Conservation (phyloP, 2,113 vertebrate species). For the Pelodiscus sinensis region DNA sequence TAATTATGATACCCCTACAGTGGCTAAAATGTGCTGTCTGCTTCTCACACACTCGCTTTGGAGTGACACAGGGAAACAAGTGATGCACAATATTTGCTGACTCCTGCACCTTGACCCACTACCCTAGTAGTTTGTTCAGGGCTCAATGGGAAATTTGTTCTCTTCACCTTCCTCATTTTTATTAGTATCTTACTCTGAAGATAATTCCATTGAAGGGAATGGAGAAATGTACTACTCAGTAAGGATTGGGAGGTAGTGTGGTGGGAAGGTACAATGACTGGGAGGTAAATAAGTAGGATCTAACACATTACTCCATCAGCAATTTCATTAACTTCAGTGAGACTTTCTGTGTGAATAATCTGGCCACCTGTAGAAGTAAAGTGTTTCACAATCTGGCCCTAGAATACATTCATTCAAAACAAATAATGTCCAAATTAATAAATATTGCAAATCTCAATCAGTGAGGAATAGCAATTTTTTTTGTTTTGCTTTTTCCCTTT, state of each 20-base stretch:
- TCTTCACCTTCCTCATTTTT: neutral
- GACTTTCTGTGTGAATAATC: neutral
- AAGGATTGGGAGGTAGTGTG: neutral
- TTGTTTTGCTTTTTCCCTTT: rapidly evolving
- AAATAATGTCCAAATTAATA: rapidly evolving
- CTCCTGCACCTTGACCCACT: neutral
- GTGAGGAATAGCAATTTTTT: neutral
- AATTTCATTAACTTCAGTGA: conserved; percentile 23
- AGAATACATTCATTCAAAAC: neutral
- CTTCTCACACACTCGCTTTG: neutral
- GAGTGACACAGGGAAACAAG: neutral
- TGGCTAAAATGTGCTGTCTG: neutral
- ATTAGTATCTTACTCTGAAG: neutral
- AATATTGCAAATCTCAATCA: neutral
- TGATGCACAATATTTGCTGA: neutral
- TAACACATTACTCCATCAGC: neutral
- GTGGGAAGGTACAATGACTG: neutral
- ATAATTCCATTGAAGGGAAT: neutral
- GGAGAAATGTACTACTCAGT: neutral
- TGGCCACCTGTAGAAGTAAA: neutral
- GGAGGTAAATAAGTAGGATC: neutral
- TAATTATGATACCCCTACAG: neutral
- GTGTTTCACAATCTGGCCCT: neutral
- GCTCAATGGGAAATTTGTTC: neutral
- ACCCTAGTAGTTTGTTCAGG: neutral